These are phyloP conservation scores for Acyrthosiphon pisum DNA, from an alignment of 1,140 invertebrate genomes.

Conservation along the genomic window DNA sequence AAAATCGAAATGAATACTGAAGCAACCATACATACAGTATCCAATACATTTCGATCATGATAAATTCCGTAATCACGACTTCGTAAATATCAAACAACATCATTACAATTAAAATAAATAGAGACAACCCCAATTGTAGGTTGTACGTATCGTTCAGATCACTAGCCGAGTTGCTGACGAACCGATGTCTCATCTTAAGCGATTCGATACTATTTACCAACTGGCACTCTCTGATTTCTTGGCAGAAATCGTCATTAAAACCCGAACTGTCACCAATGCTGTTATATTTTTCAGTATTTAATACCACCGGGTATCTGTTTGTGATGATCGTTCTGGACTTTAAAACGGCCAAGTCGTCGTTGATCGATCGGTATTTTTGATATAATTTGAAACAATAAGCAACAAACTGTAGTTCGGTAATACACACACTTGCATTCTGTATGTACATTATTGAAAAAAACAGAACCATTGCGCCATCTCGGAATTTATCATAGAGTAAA, in stretches of 20 bases:
- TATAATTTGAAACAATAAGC: not conserved
- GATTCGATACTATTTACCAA: not conserved
- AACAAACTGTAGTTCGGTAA: not conserved
- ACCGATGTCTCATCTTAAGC: not conserved
- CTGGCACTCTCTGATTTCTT: not conserved
- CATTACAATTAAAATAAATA: not conserved
- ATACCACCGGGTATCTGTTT: not conserved
- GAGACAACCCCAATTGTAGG: not conserved
- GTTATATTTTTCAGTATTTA: not conserved
- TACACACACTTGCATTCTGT: not conserved
- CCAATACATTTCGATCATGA: not conserved
- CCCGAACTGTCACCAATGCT: not conserved
- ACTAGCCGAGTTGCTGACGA: not conserved
- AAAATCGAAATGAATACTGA: conserved; percentile 36
- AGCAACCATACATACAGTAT: not conserved
- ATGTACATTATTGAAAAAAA: not conserved
- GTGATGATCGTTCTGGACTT: not conserved
- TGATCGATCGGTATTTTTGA: not conserved
- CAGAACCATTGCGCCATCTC: not conserved
- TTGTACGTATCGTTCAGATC: not conserved
- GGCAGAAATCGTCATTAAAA: not conserved
- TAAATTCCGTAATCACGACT: not conserved
- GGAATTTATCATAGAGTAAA: not conserved
- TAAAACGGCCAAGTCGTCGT: not conserved
- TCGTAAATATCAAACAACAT: conserved; percentile 23